These are phyloP conservation scores for Taurulus bubalis DNA, from an alignment of 2,113 vertebrate species.

Conservation along the genomic window DNA sequence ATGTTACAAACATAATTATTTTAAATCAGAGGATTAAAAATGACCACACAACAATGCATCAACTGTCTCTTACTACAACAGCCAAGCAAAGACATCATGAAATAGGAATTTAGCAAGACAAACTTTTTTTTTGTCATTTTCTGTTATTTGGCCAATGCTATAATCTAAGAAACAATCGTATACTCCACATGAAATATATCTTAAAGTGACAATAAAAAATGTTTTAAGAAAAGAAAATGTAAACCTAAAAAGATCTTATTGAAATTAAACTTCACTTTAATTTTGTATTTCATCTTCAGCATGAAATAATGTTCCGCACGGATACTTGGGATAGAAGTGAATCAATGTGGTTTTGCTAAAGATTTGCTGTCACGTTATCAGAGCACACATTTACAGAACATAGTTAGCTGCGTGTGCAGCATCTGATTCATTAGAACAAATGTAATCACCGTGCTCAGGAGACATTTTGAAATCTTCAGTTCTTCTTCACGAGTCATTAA, in stretches of 20 bases:
- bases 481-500: conserved; percentile 41
- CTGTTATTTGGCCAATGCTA: no score
- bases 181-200: background rate
- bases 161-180: background rate
- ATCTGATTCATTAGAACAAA: conserved; percentile 61
- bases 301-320: no score
- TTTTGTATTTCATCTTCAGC: no score
- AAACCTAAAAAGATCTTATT: background rate
- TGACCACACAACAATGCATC: background rate
- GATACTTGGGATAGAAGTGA: background rate
- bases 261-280: no score
- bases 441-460: conserved; percentile 45
- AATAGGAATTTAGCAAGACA: no score
- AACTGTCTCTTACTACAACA: background rate
- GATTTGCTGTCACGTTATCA: conserved; percentile 41
- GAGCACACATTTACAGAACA: conserved; percentile 29
- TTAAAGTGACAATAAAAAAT: no score
- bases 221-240: no score
- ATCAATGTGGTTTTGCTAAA: conserved; percentile 15
- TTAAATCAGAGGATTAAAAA: no score
- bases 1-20: no score
- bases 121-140: no score
- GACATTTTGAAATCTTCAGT: conserved; percentile 26
- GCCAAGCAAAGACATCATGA: no score
- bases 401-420: conserved; percentile 39